Base-by-base conservation (phyloP, 1,140 invertebrate genomes). In the Meloidogyne chitwoodi region DNA sequence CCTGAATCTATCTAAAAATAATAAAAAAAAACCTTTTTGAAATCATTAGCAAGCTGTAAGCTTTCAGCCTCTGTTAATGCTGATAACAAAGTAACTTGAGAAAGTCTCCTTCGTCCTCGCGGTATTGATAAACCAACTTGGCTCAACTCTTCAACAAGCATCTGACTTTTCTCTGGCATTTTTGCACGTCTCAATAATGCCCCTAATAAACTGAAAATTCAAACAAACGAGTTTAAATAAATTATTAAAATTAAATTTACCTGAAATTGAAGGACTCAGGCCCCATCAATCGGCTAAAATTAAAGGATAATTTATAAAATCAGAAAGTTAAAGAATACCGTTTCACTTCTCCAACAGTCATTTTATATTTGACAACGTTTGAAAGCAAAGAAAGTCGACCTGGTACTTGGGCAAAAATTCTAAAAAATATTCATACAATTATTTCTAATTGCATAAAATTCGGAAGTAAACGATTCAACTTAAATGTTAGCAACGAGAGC, bases 271-370 rank as follows among this genome's bases (percentile, higher is more conserved):
- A 83, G 8, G 82, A 79, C 56, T 83, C 81, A 3, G 81, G 81
- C 29, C 81, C 81, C 44, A 83, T 75, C 26, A 83, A 56, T 56
- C 81, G 81, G 8, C 81, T 80, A 38, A 38, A 38, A 38, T 6
- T 10, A 38, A 38, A 38, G 0, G 34, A 38, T 38, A 38, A 38
- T 4, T 0, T 10, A 38, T 38, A 38, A 38, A 6, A 8, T 38
- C 0, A n/a, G n/a, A n/a, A n/a, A 38, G 4, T 38, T 0, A 8
- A 38, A 38, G 85, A 62, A 65, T 83, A 83, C 12, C 81, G 76
- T 3, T 83, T 85, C 6, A 83, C 79, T 81, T 83, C 81, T 31
- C 83, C 81, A 64, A 83, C 81, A 63, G 83, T 74, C 82, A 83
- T 83, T 64, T 83, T 81, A 74, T 83, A 84, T 75, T 83, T 83